phyloP scores from a whole-genome alignment of 2,888 invertebrate genomes.

The Arenicola marina region DNA sequence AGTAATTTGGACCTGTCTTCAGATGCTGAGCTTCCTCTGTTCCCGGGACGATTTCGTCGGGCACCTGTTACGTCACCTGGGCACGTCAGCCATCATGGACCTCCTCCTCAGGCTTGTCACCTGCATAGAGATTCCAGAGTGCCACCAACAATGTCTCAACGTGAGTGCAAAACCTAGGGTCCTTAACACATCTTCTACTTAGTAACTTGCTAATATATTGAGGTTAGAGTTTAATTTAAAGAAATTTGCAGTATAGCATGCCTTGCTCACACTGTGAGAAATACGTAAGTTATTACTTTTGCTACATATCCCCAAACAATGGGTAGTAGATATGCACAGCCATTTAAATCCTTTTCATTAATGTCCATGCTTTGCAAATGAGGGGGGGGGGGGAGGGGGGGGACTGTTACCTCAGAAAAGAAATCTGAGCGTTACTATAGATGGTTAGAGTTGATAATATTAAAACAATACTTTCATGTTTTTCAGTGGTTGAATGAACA shows the following conservation, averaged over 20 bases:
- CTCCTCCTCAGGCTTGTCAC: conserved; percentile 68
- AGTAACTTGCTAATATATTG: conserved; percentile 61
- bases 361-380: no score
- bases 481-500: conserved; percentile 91
- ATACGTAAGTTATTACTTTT: no score
- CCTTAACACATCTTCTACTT: not conserved
- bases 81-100: conserved; percentile 94
- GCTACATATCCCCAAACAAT: no score
- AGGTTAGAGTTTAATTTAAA: conserved; percentile 68
- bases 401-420: no score
- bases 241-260: no score
- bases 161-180: conserved; percentile 15
- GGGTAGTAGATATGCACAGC: no score
- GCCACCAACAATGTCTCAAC: conserved; percentile 18
- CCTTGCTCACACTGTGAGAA: no score
- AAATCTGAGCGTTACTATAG: no score
- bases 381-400: no score
- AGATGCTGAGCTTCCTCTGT: conserved; percentile 90
- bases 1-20: no score
- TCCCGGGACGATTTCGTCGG: conserved; percentile 84
- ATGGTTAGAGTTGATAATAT: not conserved
- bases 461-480: no score
- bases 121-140: conserved; percentile 73
- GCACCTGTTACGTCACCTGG: conserved; percentile 84
- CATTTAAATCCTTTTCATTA: no score